A percentile compares a stretch with the other conserved stretches of the same genome.
These are phyloP conservation scores for Ganaspis sp. DNA, from an alignment of 1,140 invertebrate genomes.

Conservation along the genomic window DNA sequence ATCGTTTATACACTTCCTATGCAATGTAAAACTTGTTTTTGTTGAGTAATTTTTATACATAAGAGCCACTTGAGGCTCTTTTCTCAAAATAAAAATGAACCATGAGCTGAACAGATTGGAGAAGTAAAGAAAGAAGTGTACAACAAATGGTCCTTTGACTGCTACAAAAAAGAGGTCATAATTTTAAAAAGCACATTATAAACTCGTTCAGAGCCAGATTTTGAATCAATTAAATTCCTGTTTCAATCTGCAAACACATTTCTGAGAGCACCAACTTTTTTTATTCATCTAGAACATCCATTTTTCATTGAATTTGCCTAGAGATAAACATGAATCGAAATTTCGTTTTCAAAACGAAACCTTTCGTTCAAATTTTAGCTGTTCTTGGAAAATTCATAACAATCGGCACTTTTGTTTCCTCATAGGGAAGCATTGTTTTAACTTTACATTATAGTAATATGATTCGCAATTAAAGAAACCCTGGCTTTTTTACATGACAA, in stretches of 20 bases:
- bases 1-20: slow-evolving; percentile 30
- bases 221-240: background rate
- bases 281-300: too few relatives aligned
- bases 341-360: too few relatives aligned
- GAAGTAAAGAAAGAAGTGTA: slow-evolving; percentile 24
- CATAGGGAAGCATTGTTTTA: too few relatives aligned
- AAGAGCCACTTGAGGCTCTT: slow-evolving; percentile 14
- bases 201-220: background rate
- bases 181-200: slow-evolving; percentile 17
- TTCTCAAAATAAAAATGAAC: background rate
- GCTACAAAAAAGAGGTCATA: background rate
- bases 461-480: too few relatives aligned
- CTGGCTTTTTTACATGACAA: too few relatives aligned
- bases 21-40: slow-evolving; percentile 15
- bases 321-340: too few relatives aligned
- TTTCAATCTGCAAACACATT: background rate
- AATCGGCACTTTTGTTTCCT: too few relatives aligned
- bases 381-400: too few relatives aligned
- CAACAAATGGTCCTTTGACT: slow-evolving; percentile 7
- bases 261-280: too few relatives aligned
- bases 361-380: too few relatives aligned
- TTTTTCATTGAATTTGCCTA: too few relatives aligned
- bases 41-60: slow-evolving; percentile 18
- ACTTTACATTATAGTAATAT: too few relatives aligned
- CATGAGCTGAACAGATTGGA: background rate